Evolutionary conservation across 2,797 vertebrate genomes (phyloP).

Genomic region (Adrianichthys oophorus): DNA sequence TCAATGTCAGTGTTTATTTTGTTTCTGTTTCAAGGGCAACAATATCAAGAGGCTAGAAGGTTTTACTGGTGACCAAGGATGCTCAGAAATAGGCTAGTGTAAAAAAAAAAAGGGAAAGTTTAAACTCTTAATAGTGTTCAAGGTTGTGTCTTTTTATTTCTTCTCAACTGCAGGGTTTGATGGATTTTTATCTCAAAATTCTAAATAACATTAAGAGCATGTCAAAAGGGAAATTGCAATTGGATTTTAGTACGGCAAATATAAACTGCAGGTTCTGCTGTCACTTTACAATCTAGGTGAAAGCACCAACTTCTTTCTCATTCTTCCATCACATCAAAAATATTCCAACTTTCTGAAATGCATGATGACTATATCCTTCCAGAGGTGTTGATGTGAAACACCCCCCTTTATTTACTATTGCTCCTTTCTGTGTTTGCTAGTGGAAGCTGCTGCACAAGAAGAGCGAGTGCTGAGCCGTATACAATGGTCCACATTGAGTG

Average conservation of each 20-base stretch:
- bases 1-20: too few relatives aligned
- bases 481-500: conserved; percentile 79
- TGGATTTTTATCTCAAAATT: neutral
- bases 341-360: conserved; percentile 40
- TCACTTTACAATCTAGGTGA: neutral
- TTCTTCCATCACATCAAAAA: conserved; percentile 22
- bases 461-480: conserved; percentile 67
- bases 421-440: conserved; percentile 55
- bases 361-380: conserved; percentile 36
- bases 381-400: conserved; percentile 66
- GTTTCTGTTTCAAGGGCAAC: too few relatives aligned
- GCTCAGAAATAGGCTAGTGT: too few relatives aligned
- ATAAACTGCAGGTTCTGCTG: neutral
- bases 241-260: neutral
- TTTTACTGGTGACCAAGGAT: too few relatives aligned
- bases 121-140: neutral
- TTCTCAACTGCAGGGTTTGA: neutral
- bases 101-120: too few relatives aligned
- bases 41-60: too few relatives aligned
- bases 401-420: conserved; percentile 52
- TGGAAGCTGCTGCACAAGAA: conserved; percentile 67
- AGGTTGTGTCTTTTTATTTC: neutral
- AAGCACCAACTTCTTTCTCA: conserved; percentile 4
- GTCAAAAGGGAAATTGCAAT: neutral
- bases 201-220: conserved; percentile 4